Base-by-base conservation (phyloP, 2,113 vertebrate species). In the Pangasianodon gigas region DNA sequence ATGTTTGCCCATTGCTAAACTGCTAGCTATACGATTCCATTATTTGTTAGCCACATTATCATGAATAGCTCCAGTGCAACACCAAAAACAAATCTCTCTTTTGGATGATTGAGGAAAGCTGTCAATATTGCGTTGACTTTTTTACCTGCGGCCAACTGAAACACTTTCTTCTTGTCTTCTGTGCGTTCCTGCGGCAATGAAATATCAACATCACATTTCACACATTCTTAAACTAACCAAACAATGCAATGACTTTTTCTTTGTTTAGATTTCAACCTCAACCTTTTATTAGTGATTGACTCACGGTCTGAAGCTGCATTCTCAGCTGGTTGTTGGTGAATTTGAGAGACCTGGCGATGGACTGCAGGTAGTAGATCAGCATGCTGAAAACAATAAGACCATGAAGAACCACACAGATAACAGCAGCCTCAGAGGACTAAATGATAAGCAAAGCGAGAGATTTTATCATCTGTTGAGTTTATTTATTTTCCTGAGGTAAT, bases 331-430 rank as follows among this genome's bases (percentile, higher is more conserved):
- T 98, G 96, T 99, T 99, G 95, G 98, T 99, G 95, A 98, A 97
- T 94, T 97, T 98, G 29, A 99, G 93, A 1, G 98, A 99, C 54
- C 98, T 95, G 18, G 98, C 98, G 79, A 99, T 98, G 91, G 98
- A 97, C 92, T 99, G 98, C 5, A 99, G 97, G 92, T 99, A 99
- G 92, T 99, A 99, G 92, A 99, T 98, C 85, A 99, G 94, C 98
- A 99, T 98, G 94, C 98, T 99, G 89, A 92, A 95, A 96, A 94
- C 74, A 69, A 32, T 16, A 95, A 77, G 93, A 90, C 48, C 92
- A 24, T 74, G 41, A 88, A 4, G 8, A 81, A 84, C 24, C 41
- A 67, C 74, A 67, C 48, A 32, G 65, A 89, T 18, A 77, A 1
- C 19, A 37, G 6, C 51, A 71, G 11, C n/a, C 9, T 19, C 46